Evolutionary conservation across 2,888 invertebrate species (phyloP).

Genomic region (Ochropacha duplaris): DNA sequence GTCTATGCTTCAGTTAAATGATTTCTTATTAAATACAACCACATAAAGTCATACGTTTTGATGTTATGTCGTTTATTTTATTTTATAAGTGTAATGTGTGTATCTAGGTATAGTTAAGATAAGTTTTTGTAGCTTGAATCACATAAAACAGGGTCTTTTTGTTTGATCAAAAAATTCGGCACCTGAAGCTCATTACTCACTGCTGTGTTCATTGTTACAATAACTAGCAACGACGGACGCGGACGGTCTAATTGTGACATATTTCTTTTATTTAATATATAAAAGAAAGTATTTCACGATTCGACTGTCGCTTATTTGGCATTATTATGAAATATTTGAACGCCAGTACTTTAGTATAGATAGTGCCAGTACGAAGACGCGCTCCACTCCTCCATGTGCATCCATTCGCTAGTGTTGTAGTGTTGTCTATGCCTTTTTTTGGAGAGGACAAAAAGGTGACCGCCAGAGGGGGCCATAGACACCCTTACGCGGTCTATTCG

Average conservation of each 20-base stretch:
- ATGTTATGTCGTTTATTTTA: conserved; percentile 13
- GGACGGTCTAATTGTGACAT: conserved; percentile 41
- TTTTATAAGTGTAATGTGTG: conserved; percentile 39
- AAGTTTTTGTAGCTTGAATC: conserved; percentile 43
- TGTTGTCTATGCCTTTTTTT: too few relatives aligned
- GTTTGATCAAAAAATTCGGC: conserved; percentile 59
- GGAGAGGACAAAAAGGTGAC: too few relatives aligned
- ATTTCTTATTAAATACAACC: conserved; percentile 2
- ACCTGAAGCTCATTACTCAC: conserved; percentile 51
- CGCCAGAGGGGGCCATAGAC: too few relatives aligned
- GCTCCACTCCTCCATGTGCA: too few relatives aligned
- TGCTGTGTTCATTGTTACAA: conserved; percentile 49
- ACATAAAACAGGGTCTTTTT: conserved; percentile 71
- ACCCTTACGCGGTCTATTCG: too few relatives aligned
- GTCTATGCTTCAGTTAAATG: conserved; percentile 7
- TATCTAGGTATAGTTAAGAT: conserved; percentile 44
- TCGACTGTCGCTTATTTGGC: conserved; percentile 35
- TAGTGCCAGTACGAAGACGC: too few relatives aligned
- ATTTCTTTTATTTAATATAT: conserved; percentile 61
- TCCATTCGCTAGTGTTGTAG: too few relatives aligned
- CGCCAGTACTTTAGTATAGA: conserved; percentile 61
- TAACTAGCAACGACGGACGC: conserved; percentile 40
- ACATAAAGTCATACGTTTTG: conserved; percentile 8
- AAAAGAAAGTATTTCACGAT: conserved; percentile 63
- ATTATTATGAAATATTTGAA: conserved; percentile 38